Evolutionary conservation across 2,797 vertebrate genomes (phyloP).

Genomic region (Cossypha heuglini): DNA sequence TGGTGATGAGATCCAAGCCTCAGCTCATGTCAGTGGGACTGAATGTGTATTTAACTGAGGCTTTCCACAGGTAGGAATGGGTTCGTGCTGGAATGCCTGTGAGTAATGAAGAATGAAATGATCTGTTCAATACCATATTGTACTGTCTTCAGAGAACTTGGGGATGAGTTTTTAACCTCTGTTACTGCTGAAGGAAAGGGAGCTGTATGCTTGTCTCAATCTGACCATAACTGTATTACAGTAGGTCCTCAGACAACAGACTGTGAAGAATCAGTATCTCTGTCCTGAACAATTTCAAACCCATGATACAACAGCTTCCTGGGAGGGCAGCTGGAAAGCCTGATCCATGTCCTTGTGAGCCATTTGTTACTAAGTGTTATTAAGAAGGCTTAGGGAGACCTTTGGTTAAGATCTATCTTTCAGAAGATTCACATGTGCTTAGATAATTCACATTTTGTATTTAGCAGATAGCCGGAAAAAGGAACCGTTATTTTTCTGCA

Average conservation of each 20-base stretch:
- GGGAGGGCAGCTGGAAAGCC: not conserved
- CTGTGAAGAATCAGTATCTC: not conserved
- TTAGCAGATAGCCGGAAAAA: not conserved
- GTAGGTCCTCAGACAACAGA: not conserved
- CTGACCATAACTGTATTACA: not conserved
- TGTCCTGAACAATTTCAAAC: not conserved
- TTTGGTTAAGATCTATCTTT: not conserved
- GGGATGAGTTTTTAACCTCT: not conserved
- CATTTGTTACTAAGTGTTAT: not conserved
- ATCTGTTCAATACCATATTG: not conserved
- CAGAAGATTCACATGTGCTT: not conserved
- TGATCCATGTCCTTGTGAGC: not conserved
- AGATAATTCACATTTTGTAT: not conserved
- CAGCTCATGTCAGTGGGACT: not conserved
- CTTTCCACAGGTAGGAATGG: not conserved
- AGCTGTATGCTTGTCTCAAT: not conserved
- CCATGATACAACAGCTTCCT: fast-evolving
- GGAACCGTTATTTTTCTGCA: not conserved
- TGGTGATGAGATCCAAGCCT: not conserved
- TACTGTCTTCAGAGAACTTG: not conserved
- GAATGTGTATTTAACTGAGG: not conserved
- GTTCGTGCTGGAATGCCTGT: not conserved
- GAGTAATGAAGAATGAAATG: not conserved
- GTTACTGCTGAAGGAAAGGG: not conserved
- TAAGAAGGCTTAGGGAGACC: not conserved